Percentiles rank a stretch among this genome's conserved stretches.
Evolutionary conservation across 2,888 invertebrate genomes (phyloP).

Genomic region (Magallana nippona): DNA sequence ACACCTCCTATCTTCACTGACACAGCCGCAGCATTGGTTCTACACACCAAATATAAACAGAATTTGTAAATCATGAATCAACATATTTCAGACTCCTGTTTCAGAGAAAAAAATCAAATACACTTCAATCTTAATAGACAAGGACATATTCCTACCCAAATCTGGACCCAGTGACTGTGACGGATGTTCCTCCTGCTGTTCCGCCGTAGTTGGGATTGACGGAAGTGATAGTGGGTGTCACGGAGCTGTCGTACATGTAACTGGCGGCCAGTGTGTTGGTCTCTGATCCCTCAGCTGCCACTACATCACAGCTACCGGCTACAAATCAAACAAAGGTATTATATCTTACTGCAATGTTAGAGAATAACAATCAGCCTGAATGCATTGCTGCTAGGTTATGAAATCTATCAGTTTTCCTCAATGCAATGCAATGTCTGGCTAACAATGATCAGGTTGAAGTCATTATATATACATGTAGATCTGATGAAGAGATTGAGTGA

Average conservation of each 20-base stretch:
- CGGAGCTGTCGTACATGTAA: conserved; percentile 54
- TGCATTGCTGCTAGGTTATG: too few relatives aligned
- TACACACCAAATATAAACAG: not conserved
- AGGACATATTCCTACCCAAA: conserved; percentile 61
- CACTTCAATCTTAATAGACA: too few relatives aligned
- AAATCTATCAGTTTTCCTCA: too few relatives aligned
- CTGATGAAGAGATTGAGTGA: not conserved
- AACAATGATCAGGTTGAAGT: too few relatives aligned
- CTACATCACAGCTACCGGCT: conserved; percentile 42
- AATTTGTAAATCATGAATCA: not conserved
- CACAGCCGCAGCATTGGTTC: conserved; percentile 18
- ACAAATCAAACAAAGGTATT: not conserved
- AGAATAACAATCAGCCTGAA: not conserved
- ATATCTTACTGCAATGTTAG: not conserved
- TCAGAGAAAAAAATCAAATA: too few relatives aligned
- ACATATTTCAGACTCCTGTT: too few relatives aligned
- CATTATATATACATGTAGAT: too few relatives aligned
- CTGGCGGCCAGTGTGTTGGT: conserved; percentile 51
- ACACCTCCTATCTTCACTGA: conserved; percentile 56
- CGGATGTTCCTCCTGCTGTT: conserved; percentile 55
- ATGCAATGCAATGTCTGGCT: too few relatives aligned
- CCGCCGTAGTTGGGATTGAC: conserved; percentile 63
- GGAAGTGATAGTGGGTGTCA: conserved; percentile 61
- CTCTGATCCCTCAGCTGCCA: conserved; percentile 26
- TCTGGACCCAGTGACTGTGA: conserved; percentile 68